Evolutionary conservation across 2,888 invertebrate genomes (phyloP).

Genomic region (Harpalus rufipes): DNA sequence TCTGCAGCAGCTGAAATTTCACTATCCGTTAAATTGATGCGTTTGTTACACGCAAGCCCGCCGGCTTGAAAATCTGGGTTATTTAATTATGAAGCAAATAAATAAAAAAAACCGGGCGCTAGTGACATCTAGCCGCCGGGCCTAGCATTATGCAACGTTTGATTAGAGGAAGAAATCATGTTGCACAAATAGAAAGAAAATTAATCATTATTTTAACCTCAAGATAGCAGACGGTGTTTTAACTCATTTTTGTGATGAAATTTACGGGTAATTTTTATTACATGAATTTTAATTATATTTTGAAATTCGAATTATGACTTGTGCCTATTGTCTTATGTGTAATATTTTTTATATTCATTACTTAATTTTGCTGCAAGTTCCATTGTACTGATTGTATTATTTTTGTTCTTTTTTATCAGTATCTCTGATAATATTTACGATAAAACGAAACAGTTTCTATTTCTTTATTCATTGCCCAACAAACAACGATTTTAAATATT

Average conservation of each 20-base stretch:
- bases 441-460: no score
- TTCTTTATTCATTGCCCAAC: no score
- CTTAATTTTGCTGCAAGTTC: no score
- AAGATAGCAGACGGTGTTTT: slow-evolving; percentile 24
- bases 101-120: slow-evolving; percentile 28
- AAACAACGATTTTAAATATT: no score
- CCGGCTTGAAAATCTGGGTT: slow-evolving; percentile 40
- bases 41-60: slow-evolving; percentile 39
- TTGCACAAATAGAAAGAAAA: slow-evolving; percentile 47
- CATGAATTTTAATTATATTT: slow-evolving; percentile 43
- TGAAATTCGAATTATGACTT: not conserved
- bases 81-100: slow-evolving; percentile 51
- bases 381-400: no score
- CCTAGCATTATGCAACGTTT: slow-evolving; percentile 31
- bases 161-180: slow-evolving; percentile 45
- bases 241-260: slow-evolving; percentile 39
- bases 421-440: no score
- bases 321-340: not conserved
- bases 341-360: no score
- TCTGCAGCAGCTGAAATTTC: slow-evolving; percentile 27
- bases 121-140: slow-evolving; percentile 52
- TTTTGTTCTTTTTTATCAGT: no score
- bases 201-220: slow-evolving; percentile 59
- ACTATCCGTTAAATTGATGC: slow-evolving; percentile 12
- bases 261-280: slow-evolving; percentile 46